Base-by-base conservation (phyloP, 2,888 invertebrate species). In the Plebejus argus region DNA sequence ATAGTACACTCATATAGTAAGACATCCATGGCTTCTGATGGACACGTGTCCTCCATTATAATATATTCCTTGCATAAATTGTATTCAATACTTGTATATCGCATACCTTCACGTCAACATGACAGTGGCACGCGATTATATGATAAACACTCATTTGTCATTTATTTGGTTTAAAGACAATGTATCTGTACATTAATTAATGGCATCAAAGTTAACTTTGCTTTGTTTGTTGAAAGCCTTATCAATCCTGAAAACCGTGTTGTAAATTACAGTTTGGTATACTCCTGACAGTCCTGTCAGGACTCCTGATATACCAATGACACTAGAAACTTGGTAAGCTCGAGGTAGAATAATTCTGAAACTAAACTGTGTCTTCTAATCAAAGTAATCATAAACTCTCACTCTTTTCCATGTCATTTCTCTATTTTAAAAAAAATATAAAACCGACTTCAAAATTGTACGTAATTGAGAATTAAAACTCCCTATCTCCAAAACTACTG, bases 11-110 rank as follows among this genome's bases (percentile, higher is more conserved):
- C 45, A 53, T 23, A 20, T 18, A 20, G 45, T 76, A 66, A 56
- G 56, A 72, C 76, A 70, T 75, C 71, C 72, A 76, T 49, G 23
- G 71, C 70, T 77, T 77, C 77, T 71, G 71, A 77, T 76, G 61
- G 66, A 77, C 77, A 77, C 77, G 77, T 77, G 77, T 58, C 39
- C 39, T 15, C 23, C 12, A 71, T 71, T 77, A 70, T 49, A 20
- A 70, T 49, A 20, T 77, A 77, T 77, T 77, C 77, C 74, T 53
- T 49, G 74, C 74, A 74, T 74, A 53, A 74, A 74, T 74, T 53
- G 74, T 74, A 72, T 72, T 72, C 49, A 74, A 49, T 74, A 72
- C 66, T 66, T 66, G 66, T 39, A 23, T 45, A 49, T 23, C 74
- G 74, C 74, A 74, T 74, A 74, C 74, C 74, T 45, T 74, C 74